A percentile compares a stretch with the other conserved stretches of the same genome.
phyloP scores from a whole-genome alignment of 1,140 invertebrate genomes.

The Ostrea denselamellosa region DNA sequence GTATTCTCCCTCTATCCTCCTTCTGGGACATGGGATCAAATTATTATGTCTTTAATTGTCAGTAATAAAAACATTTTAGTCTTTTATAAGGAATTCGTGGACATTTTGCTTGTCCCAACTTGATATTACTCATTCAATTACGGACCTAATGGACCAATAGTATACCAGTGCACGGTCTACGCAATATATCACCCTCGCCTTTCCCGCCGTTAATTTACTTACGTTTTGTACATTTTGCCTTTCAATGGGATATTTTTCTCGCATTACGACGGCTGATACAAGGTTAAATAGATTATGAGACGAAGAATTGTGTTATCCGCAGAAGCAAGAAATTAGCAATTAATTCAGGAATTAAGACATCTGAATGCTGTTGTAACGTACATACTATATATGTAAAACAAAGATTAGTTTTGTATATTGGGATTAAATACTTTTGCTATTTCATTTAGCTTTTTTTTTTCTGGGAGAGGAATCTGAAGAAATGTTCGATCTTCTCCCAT shows the following conservation, averaged over 20 bases:
- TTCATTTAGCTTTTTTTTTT: no score
- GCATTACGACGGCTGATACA: neutral
- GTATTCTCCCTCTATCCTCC: no score
- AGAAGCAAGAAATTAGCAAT: neutral
- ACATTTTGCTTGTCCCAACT: no score
- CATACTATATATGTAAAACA: no score
- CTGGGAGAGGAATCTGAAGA: no score
- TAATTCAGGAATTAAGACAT: neutral
- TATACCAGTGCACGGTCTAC: neutral
- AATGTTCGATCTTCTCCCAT: no score
- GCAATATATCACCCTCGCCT: neutral
- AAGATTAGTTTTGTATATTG: no score
- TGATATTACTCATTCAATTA: neutral
- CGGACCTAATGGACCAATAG: neutral
- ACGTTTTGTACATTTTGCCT: neutral
- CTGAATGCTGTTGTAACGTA: neutral
- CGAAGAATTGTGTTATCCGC: neutral
- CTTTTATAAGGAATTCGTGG: no score
- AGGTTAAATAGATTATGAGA: neutral
- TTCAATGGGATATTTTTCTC: neutral
- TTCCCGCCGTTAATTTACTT: neutral
- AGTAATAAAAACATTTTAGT: no score
- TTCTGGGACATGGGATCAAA: no score
- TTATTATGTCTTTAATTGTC: no score
- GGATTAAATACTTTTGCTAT: no score